Base-by-base conservation (phyloP, 37 sponge, comb jelly and placozoan genomes). In the Theonella swinhoei region DNA sequence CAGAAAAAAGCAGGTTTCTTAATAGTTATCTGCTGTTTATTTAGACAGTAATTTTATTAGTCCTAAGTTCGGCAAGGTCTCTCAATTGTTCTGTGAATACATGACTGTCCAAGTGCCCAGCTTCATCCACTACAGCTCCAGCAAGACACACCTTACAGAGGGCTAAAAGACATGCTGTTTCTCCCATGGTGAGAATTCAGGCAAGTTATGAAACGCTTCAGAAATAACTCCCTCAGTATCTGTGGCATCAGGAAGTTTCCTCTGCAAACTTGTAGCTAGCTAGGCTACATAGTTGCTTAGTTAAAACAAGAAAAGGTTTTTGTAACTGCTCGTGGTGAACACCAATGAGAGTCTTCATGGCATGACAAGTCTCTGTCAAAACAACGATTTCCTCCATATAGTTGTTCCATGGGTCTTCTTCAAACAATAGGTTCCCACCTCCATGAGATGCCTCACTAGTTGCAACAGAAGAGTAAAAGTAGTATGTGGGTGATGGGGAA, bases 341-440 rank as follows among this genome's bases (percentile, higher is more conserved):
- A 47, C 11, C 54, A 47, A 47, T 7, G 54, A 47, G 54, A 7
- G 54, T 47, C 54, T 47, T 14, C 14, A 47, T 47, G 54, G 54
- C 54, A 7, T 14, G 7, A 14, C 54, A 47, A 14, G 54, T 14
- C 7, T 47, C 54, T 47, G 11, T 47, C 1, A 85, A 8, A 5
- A 91, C 38, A 37, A 78, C 58, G 1, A 80, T 42, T 4, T 81
- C 79, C 68, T 91, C 92, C 9, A 28, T 74, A 62, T 87, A 91
- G 62, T 83, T 64, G 33, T 91, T 91, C 30, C 79, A 23, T 0
- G 83, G 88, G 32, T 85, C 92, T 69, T 91, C 92, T 7, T 87
- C 84, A 80, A 91, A 91, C 59, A 91, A 76, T 4, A 68, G 36
- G 39, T 73, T 76, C 39, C 59, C 70, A 70, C 7, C 5, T 4